These are phyloP conservation scores for Ommatoiulus sabulosus DNA, from an alignment of 2,888 invertebrate genomes.

Conservation along the genomic window DNA sequence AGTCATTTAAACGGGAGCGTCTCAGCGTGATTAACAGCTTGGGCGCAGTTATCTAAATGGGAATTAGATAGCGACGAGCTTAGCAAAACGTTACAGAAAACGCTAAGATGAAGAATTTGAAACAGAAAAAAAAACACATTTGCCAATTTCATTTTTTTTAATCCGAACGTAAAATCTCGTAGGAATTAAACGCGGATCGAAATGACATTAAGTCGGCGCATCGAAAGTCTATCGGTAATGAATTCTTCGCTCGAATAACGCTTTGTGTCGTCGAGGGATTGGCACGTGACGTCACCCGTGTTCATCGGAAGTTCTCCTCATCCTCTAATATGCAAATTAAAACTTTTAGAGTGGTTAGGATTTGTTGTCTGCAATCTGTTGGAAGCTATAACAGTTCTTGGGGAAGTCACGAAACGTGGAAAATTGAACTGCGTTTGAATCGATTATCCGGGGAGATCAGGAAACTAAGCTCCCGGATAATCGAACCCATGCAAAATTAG, in stretches of 20 bases:
- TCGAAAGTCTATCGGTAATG: not conserved
- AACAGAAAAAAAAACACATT: not conserved
- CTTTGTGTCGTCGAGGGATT: not conserved
- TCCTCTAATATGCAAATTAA: not conserved
- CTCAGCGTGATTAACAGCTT: constrained; percentile 35
- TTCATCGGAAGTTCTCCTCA: too few relatives aligned
- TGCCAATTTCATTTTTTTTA: not conserved
- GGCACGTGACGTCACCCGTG: too few relatives aligned
- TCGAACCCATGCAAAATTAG: too few relatives aligned
- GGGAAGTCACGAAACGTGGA: too few relatives aligned
- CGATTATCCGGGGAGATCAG: too few relatives aligned
- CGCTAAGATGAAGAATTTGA: not conserved
- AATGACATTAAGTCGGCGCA: not conserved
- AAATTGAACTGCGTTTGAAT: too few relatives aligned
- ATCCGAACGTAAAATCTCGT: not conserved
- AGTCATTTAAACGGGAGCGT: constrained; percentile 39
- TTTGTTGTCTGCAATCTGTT: too few relatives aligned
- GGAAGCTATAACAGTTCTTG: too few relatives aligned
- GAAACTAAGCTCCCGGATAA: too few relatives aligned
- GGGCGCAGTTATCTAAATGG: constrained; percentile 36
- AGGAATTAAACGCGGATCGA: not conserved
- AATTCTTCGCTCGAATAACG: not conserved
- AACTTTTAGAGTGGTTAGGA: not conserved
- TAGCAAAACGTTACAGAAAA: not conserved
- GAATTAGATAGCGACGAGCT: constrained; percentile 22